These are phyloP conservation scores for Steinernema hermaphroditum DNA, from an alignment of 2,888 invertebrate genomes.

Conservation along the genomic window DNA sequence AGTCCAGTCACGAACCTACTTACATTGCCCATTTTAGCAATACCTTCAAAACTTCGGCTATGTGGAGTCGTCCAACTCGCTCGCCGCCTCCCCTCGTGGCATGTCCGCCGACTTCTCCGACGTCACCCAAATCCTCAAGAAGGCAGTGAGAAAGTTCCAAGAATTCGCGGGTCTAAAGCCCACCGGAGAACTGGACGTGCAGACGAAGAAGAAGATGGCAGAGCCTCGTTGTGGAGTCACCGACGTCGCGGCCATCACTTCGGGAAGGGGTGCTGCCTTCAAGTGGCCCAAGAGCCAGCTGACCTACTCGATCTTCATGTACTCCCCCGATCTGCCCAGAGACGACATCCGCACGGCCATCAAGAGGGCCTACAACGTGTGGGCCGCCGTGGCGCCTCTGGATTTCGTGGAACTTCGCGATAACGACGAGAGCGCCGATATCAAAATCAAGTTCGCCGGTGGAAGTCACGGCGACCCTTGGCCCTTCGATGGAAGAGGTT, in stretches of 20 bases:
- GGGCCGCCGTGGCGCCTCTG: conserved; percentile 55
- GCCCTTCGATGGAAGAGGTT: conserved; percentile 63
- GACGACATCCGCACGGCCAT: conserved; percentile 58
- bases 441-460: conserved; percentile 60
- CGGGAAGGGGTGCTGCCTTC: conserved; percentile 50
- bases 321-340: conserved; percentile 57
- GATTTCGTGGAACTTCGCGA: conserved; percentile 21
- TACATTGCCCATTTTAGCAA: conserved; percentile 44
- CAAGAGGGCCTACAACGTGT: conserved; percentile 60
- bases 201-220: conserved; percentile 63
- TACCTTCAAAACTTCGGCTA: conserved; percentile 65
- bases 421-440: conserved; percentile 48
- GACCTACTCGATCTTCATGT: conserved; percentile 62
- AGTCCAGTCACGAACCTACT: neutral
- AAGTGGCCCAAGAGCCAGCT: conserved; percentile 61
- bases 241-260: conserved; percentile 53
- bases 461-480: conserved; percentile 63
- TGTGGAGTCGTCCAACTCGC: conserved; percentile 51
- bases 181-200: conserved; percentile 59
- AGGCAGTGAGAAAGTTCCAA: conserved; percentile 63
- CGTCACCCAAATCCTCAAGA: conserved; percentile 45
- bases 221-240: conserved; percentile 61
- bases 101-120: conserved; percentile 53
- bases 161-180: conserved; percentile 61
- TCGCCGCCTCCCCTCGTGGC: conserved; percentile 42